Percentiles rank a stretch among this genome's conserved stretches.
phyloP scores from a whole-genome alignment of 2,113 vertebrate genomes.

The Lichenostomus cassidix region DNA sequence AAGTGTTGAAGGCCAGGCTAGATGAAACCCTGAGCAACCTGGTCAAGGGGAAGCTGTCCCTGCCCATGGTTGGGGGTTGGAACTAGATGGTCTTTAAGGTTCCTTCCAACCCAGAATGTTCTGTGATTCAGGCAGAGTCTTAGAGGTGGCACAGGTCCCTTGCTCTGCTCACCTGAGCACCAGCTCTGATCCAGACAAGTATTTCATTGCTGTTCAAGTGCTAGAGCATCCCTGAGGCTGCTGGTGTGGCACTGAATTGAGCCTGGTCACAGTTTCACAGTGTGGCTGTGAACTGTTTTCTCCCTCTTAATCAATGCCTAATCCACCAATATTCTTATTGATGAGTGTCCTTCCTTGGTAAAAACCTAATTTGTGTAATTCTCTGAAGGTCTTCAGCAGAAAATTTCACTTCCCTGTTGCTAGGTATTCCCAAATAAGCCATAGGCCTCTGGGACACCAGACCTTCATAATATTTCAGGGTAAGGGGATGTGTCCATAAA shows the following conservation, averaged over 20 bases:
- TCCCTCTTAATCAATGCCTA: not conserved
- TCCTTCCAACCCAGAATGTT: not conserved
- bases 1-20: not conserved
- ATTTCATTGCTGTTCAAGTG: fast-evolving
- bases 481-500: not conserved
- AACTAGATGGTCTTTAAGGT: too few species aligned
- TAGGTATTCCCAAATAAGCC: not conserved
- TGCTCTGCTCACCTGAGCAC: not conserved
- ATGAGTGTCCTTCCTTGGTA: not conserved
- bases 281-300: not conserved
- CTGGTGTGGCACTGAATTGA: not conserved
- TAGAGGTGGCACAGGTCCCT: not conserved
- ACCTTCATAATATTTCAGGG: not conserved
- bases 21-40: not conserved
- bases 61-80: fast-evolving
- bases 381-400: not conserved
- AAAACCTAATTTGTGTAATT: not conserved
- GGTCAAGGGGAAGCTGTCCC: not conserved
- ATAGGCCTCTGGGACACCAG: not conserved
- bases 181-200: not conserved
- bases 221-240: not conserved
- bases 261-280: not conserved
- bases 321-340: not conserved
- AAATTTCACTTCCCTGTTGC: not conserved
- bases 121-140: not conserved